Percentiles rank a stretch among this genome's conserved stretches.
Conservation (phyloP, 2,113 vertebrate species). For the Equus przewalskii region DNA sequence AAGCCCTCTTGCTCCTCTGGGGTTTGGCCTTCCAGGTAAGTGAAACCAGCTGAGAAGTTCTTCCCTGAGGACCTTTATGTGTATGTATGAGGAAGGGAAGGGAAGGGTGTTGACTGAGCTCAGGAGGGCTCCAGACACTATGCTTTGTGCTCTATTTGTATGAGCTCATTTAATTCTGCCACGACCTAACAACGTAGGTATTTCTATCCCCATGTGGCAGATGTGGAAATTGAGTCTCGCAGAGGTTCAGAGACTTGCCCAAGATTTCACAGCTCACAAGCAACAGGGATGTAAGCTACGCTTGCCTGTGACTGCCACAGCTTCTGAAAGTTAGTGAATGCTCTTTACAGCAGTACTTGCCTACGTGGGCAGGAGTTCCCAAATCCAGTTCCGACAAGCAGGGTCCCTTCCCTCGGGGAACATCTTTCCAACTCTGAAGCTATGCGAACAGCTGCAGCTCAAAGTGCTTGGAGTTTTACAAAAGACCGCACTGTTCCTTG, state of each 20-base stretch:
- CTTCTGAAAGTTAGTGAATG: background rate
- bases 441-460: background rate
- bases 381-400: background rate
- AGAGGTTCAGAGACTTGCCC: background rate
- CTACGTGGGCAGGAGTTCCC: background rate
- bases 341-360: background rate
- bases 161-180: background rate
- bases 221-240: background rate
- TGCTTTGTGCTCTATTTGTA: background rate
- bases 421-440: background rate
- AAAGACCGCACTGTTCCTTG: background rate
- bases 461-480: background rate
- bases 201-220: background rate
- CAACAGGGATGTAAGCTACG: background rate
- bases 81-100: background rate
- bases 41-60: background rate
- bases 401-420: background rate
- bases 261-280: background rate
- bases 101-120: background rate
- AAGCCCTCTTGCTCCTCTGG: background rate
- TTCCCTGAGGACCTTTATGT: background rate
- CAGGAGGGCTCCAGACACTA: background rate
- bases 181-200: background rate
- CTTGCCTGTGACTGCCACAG: background rate
- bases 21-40: background rate